These are phyloP conservation scores for Smutsia gigantea DNA, from an alignment of 2,797 vertebrate genomes.

Conservation along the genomic window DNA sequence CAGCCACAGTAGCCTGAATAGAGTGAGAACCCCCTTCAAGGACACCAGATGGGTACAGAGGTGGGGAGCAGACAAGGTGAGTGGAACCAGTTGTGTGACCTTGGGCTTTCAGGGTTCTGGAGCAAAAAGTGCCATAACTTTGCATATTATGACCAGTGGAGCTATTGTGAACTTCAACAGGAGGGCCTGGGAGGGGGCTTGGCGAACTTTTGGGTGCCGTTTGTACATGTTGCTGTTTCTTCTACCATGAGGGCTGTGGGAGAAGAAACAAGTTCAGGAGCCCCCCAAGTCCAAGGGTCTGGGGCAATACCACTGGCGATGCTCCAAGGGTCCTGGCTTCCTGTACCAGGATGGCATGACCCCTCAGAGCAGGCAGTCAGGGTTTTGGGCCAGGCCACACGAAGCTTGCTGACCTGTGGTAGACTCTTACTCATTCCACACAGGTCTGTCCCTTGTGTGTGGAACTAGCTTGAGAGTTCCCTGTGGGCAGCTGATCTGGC, in stretches of 20 bases:
- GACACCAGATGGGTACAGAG: background rate
- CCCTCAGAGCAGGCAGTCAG: fast-evolving
- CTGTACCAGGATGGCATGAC: background rate
- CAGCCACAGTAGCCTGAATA: background rate
- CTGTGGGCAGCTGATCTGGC: background rate
- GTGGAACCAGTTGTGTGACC: background rate
- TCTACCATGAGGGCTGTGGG: fast-evolving
- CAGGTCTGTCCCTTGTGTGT: background rate
- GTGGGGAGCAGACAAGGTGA: background rate
- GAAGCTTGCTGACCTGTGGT: background rate
- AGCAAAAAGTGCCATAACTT: background rate
- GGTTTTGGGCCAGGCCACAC: fast-evolving
- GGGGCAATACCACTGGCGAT: background rate
- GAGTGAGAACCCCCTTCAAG: background rate
- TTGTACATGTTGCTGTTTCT: background rate
- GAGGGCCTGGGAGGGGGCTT: background rate
- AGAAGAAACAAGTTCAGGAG: background rate
- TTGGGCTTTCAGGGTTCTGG: background rate
- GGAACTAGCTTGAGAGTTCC: background rate
- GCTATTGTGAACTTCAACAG: background rate
- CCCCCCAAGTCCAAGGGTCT: background rate
- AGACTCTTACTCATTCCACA: background rate
- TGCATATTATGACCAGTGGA: no score
- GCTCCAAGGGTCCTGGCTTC: background rate
- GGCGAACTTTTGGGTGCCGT: background rate